Evolutionary conservation across 1,140 invertebrate genomes (phyloP), one percentile per base, ranked within the genome.

Genomic region (Elymnias hypermnestra): DNA sequence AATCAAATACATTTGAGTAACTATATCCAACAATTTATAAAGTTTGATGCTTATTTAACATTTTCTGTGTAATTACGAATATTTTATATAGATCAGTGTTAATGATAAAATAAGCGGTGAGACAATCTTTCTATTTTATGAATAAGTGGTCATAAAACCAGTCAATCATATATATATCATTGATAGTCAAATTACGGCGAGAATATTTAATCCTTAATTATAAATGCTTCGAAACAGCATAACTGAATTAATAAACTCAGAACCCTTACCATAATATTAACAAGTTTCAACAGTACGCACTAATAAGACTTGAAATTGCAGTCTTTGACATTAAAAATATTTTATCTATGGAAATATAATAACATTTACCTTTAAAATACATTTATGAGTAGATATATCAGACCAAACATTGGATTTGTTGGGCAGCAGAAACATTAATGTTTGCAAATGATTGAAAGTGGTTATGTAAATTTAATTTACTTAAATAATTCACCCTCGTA

Each of bases 181-280:
- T 13, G 4, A 5, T 29, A 2, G 4, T 5, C 4, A 3, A 1
- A 5, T 3, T 29, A 29, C 26, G 13, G 26, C 10, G 23, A 26
- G 10, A 29, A 29, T 12, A 1, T 26, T 29, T 29, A 29, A 8
- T 17, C 8, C 15, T 33, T 33, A 33, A 4, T 37, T 9, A 47
- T 71, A 72, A 72, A 70, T 72, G 69, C 65, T 70, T 64, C 63
- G 63, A 57, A 67, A 68, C 60, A 66, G 58, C 58, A 52, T 40
- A 1, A 5, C 3, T 12, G 13, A 28, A 29, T 12, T 8, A 29
- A 12, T 13, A 13, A 13, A 7, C 8, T 12, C 1, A 12, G 3
- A 29, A 1, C 25, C n/a, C 25, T 28, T 28, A 28, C 10, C 26
- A 4, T 7, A 29, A 22, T 22, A 2, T 12, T n/a, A n/a, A n/a